Evolutionary conservation across 1,140 invertebrate species (phyloP).

Genomic region (Drosophila kohkoa): DNA sequence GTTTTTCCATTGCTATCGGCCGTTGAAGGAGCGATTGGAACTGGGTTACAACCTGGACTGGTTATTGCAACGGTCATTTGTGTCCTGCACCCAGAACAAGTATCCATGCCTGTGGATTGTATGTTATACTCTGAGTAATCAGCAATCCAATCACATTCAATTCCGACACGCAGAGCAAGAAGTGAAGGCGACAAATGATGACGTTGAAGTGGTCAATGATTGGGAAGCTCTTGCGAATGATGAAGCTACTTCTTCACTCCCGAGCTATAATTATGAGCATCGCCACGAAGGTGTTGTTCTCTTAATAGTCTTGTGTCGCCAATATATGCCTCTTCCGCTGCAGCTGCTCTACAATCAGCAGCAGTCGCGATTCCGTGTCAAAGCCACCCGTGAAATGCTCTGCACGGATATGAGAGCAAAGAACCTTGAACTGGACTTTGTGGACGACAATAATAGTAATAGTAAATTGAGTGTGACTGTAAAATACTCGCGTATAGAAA

Average conservation of each 20-base stretch:
- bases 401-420: constrained; percentile 71
- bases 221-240: constrained; percentile 54
- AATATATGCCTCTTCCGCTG: constrained; percentile 64
- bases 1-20: constrained; percentile 62
- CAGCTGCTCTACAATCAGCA: constrained; percentile 58
- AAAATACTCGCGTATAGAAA: constrained; percentile 65
- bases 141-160: constrained; percentile 1
- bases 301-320: constrained; percentile 55
- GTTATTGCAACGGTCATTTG: constrained; percentile 57
- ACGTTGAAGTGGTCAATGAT: constrained; percentile 40
- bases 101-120: constrained; percentile 64
- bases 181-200: neutral
- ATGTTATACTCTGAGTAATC: constrained; percentile 67
- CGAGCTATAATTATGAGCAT: neutral
- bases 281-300: constrained; percentile 59
- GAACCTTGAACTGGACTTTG: constrained; percentile 75
- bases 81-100: constrained; percentile 62
- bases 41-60: constrained; percentile 64
- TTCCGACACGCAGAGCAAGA: neutral
- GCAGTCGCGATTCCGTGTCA: constrained; percentile 47
- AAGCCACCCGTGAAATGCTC: constrained; percentile 63
- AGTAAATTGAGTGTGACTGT: constrained; percentile 52
- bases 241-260: neutral
- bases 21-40: constrained; percentile 56
- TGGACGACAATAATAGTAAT: constrained; percentile 41